Base-by-base conservation (phyloP, 2,888 invertebrate genomes). In the Chaetogeoica ovagalla region DNA sequence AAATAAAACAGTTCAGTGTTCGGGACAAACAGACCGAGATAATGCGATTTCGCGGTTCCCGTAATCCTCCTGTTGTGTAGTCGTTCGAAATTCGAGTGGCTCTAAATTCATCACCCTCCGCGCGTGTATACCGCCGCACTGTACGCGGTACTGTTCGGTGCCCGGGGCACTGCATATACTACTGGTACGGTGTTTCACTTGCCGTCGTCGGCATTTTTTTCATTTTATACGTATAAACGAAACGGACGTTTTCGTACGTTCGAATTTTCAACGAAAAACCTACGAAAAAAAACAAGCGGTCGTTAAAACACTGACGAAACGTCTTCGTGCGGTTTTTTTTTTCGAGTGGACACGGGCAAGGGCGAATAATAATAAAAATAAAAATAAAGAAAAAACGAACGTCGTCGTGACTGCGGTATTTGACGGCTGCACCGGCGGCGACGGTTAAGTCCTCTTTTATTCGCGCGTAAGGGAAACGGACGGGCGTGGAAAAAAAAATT, bases 31-130 rank as follows among this genome's bases (percentile, higher is more conserved):
- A 79, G 79, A 79, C 79, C 79, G 79, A 63, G 43, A 79, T 79
- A 79, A 79, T 79, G 71, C 79, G 79, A 79, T 79, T 79, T 79
- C 39, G 79, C 37, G 79, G 79, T 79, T 71, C 43, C 75, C 43
- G 43, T 79, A 79, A 79, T 79, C 79, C 79, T 79, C 79, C 71
- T 71, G 79, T 77, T 77, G 30, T 4, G 30, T 30, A 2, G 55
- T 79, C 71, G 55, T 79, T 71, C 55, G 79, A 71, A 79, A 79
- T 79, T 79, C 15, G 79, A 79, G 79, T 65, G 79, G 60, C 69
- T 30, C 30, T 74, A 62, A 60, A 60, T 13, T 21, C 39, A 23
- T n/a, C 72, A 37, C 52, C 37, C 30, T 30, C 52, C 39, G 21
- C 68, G 3, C 48, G 48, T 39, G 19, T n/a, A n/a, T 43, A 23